A percentile compares a stretch with the other conserved stretches of the same genome.
Evolutionary conservation across 2,797 vertebrate species (phyloP).

Genomic region (Chelon auratus): DNA sequence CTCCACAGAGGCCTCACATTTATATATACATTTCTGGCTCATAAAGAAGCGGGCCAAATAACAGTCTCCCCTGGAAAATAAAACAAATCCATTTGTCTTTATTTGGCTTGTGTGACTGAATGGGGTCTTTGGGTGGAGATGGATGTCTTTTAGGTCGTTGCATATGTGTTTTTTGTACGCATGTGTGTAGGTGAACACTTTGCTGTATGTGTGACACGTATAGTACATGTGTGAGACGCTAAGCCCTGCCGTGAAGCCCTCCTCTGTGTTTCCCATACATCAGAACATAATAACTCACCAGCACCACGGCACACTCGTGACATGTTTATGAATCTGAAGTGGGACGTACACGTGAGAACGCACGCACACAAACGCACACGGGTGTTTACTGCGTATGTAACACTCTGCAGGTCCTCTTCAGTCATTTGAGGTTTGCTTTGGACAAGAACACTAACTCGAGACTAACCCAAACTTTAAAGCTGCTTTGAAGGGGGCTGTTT

Average conservation of each 20-base stretch:
- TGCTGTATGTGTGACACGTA: neutral
- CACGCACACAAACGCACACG: slow-evolving; percentile 10
- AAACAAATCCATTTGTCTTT: slow-evolving; percentile 60
- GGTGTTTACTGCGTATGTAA: slow-evolving; percentile 57
- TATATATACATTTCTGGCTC: slow-evolving; percentile 73
- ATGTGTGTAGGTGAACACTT: slow-evolving; percentile 13
- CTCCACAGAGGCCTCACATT: slow-evolving; percentile 52
- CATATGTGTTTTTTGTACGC: no score
- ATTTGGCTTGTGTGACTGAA: slow-evolving; percentile 62
- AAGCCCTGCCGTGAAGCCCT: slow-evolving; percentile 1
- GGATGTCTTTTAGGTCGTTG: slow-evolving; percentile 14
- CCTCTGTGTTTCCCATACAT: slow-evolving; percentile 39
- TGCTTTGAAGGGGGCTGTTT: slow-evolving; percentile 60
- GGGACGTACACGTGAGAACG: slow-evolving; percentile 6
- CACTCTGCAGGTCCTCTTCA: slow-evolving; percentile 59
- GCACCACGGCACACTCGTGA: slow-evolving; percentile 40
- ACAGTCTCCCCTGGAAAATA: slow-evolving; percentile 61
- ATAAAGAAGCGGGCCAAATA: slow-evolving; percentile 64
- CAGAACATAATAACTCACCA: slow-evolving; percentile 54
- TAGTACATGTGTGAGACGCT: slow-evolving; percentile 20
- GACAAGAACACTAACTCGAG: slow-evolving; percentile 60
- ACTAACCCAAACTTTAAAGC: slow-evolving; percentile 63
- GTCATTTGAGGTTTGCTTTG: slow-evolving; percentile 58
- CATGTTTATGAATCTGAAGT: slow-evolving; percentile 47
- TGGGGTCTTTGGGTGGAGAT: slow-evolving; percentile 30